These are phyloP conservation scores for Eubasilissa splendida DNA, from an alignment of 2,888 invertebrate species.

Conservation along the genomic window DNA sequence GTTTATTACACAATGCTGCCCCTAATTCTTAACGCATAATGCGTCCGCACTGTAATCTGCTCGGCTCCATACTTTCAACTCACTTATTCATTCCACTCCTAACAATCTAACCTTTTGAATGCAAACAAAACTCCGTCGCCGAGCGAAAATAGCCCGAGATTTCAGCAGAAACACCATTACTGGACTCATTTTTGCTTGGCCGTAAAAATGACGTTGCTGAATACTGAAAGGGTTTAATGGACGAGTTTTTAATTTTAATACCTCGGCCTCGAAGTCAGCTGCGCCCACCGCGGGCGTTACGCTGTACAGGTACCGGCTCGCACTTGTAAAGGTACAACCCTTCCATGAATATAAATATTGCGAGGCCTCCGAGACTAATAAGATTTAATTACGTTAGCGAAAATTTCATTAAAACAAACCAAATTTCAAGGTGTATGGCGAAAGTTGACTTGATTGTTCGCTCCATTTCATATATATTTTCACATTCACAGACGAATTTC, in stretches of 20 bases:
- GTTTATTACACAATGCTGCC: not conserved
- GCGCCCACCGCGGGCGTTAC: not conserved
- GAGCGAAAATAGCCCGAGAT: not conserved
- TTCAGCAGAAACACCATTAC: not conserved
- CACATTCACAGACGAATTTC: not conserved
- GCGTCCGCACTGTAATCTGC: not conserved
- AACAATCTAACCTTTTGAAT: conserved; percentile 7
- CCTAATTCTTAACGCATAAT: not conserved
- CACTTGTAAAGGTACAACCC: not conserved
- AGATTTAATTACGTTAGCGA: conserved; percentile 9
- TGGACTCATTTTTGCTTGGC: not conserved
- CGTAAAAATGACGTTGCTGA: too few relatives aligned
- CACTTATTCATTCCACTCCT: not conserved
- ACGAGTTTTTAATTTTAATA: conserved; percentile 27
- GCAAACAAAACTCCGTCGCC: not conserved
- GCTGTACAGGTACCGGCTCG: too few relatives aligned
- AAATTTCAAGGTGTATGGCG: not conserved
- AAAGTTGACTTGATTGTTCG: conserved; percentile 8
- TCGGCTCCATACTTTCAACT: not conserved
- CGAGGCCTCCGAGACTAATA: not conserved
- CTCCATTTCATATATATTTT: not conserved
- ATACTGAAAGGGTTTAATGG: too few relatives aligned
- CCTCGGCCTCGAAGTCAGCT: not conserved
- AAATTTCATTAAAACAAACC: conserved; percentile 15
- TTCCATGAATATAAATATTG: conserved; percentile 24